These are phyloP conservation scores for Drosophila neocordata DNA, from an alignment of 1,140 invertebrate species.

Conservation along the genomic window DNA sequence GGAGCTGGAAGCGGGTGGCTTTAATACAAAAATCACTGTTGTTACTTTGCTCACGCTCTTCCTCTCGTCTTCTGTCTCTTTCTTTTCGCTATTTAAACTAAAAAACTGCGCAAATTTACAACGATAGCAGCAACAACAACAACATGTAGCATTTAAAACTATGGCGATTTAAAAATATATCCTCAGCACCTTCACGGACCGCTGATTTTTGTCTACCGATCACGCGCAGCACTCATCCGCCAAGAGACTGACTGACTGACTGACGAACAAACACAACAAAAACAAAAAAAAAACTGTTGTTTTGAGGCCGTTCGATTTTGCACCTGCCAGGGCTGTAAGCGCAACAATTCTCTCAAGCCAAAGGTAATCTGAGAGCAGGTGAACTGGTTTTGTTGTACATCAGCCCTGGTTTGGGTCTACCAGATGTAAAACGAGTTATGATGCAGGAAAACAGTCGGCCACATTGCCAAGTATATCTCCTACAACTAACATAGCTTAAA, in stretches of 20 bases:
- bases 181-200: conserved; percentile 77
- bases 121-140: conserved; percentile 46
- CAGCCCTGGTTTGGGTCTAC: conserved; percentile 55
- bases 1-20: conserved; percentile 44
- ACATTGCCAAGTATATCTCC: not conserved
- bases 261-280: conserved; percentile 55
- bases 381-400: conserved; percentile 29
- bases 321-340: conserved; percentile 56
- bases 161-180: conserved; percentile 52
- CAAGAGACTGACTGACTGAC: conserved; percentile 62
- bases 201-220: conserved; percentile 71
- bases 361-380: conserved; percentile 23
- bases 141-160: conserved; percentile 33
- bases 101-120: conserved; percentile 71
- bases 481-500: not conserved
- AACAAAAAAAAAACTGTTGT: conserved; percentile 65
- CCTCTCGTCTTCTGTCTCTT: conserved; percentile 16
- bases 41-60: conserved; percentile 42
- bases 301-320: conserved; percentile 61
- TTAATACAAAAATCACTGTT: conserved; percentile 50
- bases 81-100: conserved; percentile 18
- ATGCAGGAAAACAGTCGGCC: conserved; percentile 18
- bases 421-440: conserved; percentile 73
- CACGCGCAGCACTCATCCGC: conserved; percentile 50
- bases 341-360: conserved; percentile 10